These are phyloP conservation scores for Aphelinus atriplicis DNA, from an alignment of 1,140 invertebrate genomes.

Conservation along the genomic window DNA sequence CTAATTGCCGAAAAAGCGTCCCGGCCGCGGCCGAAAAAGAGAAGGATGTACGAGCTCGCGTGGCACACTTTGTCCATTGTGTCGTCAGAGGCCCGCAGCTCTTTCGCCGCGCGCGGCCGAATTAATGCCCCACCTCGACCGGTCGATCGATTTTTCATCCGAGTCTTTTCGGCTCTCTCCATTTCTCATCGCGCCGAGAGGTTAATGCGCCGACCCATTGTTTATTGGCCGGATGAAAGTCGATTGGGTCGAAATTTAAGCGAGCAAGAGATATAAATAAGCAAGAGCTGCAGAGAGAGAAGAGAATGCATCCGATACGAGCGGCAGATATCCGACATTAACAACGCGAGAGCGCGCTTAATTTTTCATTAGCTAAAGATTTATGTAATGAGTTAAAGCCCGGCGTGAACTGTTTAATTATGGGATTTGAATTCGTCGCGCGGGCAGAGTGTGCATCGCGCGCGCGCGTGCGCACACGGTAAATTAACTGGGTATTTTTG, in stretches of 20 bases:
- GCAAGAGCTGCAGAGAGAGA: not conserved
- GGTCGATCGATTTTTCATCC: constrained; percentile 3
- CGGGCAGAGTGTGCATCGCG: no score
- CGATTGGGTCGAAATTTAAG: constrained; percentile 33
- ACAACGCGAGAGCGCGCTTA: constrained; percentile 23
- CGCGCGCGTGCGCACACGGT: no score
- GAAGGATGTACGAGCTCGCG: not conserved
- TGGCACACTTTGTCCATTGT: constrained; percentile 12
- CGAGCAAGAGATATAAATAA: not conserved
- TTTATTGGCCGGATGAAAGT: constrained; percentile 30
- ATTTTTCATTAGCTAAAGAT: constrained; percentile 32
- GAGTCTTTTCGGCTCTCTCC: no score
- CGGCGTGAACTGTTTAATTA: no score
- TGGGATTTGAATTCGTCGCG: no score
- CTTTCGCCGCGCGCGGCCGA: not conserved
- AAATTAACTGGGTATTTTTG: no score
- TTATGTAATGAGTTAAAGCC: constrained; percentile 15
- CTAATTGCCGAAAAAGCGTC: constrained; percentile 22
- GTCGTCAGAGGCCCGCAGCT: not conserved
- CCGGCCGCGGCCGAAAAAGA: not conserved
- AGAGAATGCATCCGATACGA: constrained; percentile 23
- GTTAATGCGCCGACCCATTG: constrained; percentile 17
- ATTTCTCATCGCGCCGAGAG: not conserved
- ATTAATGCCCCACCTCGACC: not conserved
- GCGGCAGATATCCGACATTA: constrained; percentile 19